Conservation (phyloP, 2,113 vertebrate genomes). For the Hydrochoerus hydrochaeris region DNA sequence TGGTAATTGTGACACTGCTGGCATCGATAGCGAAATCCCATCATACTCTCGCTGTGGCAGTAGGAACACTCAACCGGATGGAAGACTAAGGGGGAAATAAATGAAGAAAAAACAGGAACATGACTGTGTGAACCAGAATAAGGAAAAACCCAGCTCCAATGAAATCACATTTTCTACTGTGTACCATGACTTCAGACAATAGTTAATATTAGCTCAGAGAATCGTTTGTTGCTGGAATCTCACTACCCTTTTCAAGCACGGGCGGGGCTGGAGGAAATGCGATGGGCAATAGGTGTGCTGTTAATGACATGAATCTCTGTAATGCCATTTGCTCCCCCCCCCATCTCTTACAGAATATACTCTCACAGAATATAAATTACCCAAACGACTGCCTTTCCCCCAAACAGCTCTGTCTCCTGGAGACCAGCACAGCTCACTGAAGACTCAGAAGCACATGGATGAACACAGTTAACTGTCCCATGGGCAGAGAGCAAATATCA, state of each 20-base stretch:
- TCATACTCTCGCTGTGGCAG: constrained; percentile 99
- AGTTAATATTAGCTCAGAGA: rapidly evolving
- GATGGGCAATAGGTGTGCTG: not conserved
- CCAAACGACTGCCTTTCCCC: not conserved
- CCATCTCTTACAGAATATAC: not conserved
- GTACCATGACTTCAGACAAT: not conserved
- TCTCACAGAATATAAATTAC: constrained; percentile 49
- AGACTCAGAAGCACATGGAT: not conserved
- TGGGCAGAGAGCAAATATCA: not conserved
- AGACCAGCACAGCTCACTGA: not conserved
- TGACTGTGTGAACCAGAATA: constrained; percentile 22
- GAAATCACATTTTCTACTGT: not conserved
- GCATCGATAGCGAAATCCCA: constrained; percentile 99
- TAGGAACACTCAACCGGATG: constrained; percentile 99
- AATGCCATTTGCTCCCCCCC: not conserved
- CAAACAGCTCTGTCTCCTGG: constrained; percentile 11
- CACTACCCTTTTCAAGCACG: not conserved
- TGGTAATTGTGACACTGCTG: constrained; percentile 99
- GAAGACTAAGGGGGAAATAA: constrained; percentile 91
- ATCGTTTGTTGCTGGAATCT: not conserved
- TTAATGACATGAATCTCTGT: not conserved
- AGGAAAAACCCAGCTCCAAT: not conserved
- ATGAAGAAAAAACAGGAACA: not conserved
- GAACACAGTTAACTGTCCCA: not conserved
- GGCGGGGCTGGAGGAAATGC: not conserved